A percentile compares a stretch with the other conserved stretches of the same genome.
Conservation (phyloP, 2,888 invertebrate species). For the Venustoraphidia nigricollis region DNA sequence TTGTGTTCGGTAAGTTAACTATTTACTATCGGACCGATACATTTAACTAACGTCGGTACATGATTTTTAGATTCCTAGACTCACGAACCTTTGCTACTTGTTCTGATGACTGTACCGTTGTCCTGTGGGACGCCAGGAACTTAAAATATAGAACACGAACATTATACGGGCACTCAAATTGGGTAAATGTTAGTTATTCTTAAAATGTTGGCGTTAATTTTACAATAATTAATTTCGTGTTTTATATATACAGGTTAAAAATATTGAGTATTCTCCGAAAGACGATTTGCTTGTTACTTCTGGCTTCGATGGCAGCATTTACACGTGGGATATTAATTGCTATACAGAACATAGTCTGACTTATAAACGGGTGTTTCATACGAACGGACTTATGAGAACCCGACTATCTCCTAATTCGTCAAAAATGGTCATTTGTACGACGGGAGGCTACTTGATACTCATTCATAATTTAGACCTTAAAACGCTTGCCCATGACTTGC, state of each 20-base stretch:
- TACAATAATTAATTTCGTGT: not conserved
- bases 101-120: slow-evolving; percentile 86
- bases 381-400: slow-evolving; percentile 72
- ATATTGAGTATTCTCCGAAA: slow-evolving; percentile 79
- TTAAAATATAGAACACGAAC: slow-evolving; percentile 60
- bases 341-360: slow-evolving; percentile 62
- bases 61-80: slow-evolving; percentile 62
- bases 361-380: slow-evolving; percentile 72
- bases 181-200: slow-evolving; percentile 37
- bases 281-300: slow-evolving; percentile 78
- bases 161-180: slow-evolving; percentile 77
- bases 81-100: slow-evolving; percentile 80
- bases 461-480: slow-evolving; percentile 76
- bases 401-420: slow-evolving; percentile 71
- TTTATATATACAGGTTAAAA: slow-evolving; percentile 43
- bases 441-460: slow-evolving; percentile 77
- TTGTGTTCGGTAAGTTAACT: slow-evolving; percentile 59
- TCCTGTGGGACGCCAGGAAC: slow-evolving; percentile 84
- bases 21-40: not conserved
- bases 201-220: not conserved
- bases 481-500: slow-evolving; percentile 63
- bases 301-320: slow-evolving; percentile 85
- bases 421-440: slow-evolving; percentile 83
- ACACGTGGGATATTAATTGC: slow-evolving; percentile 87
- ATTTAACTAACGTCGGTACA: slow-evolving; percentile 5